Conservation (phyloP, 2,797 vertebrate genomes). For the Chelmon rostratus region DNA sequence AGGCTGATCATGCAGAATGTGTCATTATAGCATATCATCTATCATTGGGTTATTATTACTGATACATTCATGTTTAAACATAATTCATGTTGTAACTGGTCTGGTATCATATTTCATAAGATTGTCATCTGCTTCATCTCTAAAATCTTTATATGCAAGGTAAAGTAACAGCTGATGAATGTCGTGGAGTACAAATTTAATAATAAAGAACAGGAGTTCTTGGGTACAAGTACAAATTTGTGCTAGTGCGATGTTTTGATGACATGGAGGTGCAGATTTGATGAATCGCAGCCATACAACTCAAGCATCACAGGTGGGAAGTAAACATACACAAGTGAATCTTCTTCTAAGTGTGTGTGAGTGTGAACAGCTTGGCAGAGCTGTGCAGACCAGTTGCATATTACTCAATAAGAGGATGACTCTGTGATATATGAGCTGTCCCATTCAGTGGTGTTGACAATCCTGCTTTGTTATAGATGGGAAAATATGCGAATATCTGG, state of each 20-base stretch:
- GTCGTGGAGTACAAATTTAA: background rate
- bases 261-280: background rate
- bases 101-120: background rate
- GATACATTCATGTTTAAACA: background rate
- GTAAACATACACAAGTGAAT: background rate
- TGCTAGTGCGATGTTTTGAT: background rate
- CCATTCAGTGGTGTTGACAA: constrained; percentile 57
- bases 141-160: background rate
- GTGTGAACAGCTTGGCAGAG: background rate
- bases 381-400: background rate
- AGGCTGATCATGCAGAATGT: too few relatives aligned
- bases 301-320: too few relatives aligned
- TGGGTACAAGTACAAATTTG: background rate
- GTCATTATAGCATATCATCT: too few relatives aligned
- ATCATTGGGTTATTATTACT: background rate
- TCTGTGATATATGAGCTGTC: constrained; percentile 39
- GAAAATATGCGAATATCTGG: constrained; percentile 54
- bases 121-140: background rate
- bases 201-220: too few relatives aligned
- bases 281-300: background rate
- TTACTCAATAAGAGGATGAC: constrained; percentile 36
- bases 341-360: background rate
- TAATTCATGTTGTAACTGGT: background rate
- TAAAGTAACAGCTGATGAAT: background rate
- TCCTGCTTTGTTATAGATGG: constrained; percentile 63